Percentiles rank a stretch among this genome's conserved stretches.
Conservation (phyloP, 2,113 vertebrate genomes). For the Acrocephalus arundinaceus region DNA sequence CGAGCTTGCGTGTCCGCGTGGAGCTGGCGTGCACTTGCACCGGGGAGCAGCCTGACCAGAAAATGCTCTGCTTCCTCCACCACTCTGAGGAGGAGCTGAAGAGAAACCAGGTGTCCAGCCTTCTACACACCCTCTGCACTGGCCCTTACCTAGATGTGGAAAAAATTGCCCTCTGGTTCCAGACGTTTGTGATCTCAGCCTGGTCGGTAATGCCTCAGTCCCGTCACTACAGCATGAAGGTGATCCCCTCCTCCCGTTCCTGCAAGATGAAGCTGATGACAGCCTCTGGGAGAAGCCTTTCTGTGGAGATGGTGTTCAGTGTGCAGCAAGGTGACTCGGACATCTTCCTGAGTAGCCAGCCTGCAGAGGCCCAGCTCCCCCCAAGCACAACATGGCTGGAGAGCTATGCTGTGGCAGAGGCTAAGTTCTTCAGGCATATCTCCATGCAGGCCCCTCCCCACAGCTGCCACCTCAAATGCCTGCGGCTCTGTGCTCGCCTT, state of each 20-base stretch:
- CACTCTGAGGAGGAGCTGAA: not conserved
- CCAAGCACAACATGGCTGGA: not conserved
- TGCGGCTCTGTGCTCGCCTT: not conserved
- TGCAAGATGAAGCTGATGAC: not conserved
- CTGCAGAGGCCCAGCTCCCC: fast-evolving
- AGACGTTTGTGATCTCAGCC: not conserved
- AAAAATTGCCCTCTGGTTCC: not conserved
- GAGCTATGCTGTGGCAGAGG: not conserved
- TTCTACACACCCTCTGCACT: not conserved
- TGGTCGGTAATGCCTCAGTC: not conserved
- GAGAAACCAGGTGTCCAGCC: not conserved
- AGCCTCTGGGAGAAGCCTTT: not conserved
- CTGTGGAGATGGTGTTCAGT: not conserved
- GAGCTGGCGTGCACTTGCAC: not conserved
- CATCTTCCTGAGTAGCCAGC: not conserved
- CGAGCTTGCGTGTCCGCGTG: fast-evolving
- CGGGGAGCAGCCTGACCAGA: fast-evolving
- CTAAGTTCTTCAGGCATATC: not conserved
- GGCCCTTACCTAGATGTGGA: not conserved
- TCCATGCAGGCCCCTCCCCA: not conserved
- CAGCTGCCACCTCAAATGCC: not conserved
- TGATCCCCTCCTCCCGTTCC: not conserved
- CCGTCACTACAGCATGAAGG: not conserved
- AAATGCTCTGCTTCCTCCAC: not conserved
- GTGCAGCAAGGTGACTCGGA: not conserved